Conservation (phyloP, 2,797 vertebrate species). For the Fistularia commersonii region DNA sequence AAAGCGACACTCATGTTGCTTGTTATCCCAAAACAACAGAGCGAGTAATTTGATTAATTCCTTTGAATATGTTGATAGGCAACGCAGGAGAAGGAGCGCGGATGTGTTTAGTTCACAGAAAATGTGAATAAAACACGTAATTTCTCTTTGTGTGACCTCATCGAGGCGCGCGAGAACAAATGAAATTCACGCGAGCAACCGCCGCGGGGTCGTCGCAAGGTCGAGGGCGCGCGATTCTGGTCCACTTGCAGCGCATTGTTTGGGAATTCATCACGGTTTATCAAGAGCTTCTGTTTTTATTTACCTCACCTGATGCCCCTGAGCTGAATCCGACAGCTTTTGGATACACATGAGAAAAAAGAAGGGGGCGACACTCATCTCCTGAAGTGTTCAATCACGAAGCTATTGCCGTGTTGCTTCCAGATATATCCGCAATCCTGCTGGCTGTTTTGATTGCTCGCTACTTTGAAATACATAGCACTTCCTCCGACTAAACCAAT, state of each 20-base stretch:
- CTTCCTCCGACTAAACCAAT: constrained; percentile 1
- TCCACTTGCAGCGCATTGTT: constrained; percentile 10
- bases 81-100: too few relatives aligned
- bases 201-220: constrained; percentile 18
- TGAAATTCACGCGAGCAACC: neutral
- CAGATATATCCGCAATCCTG: constrained; percentile 42
- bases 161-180: constrained; percentile 17
- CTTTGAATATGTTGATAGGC: too few relatives aligned
- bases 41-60: too few relatives aligned
- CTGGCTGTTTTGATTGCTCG: constrained; percentile 35
- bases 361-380: constrained; percentile 25
- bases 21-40: too few relatives aligned
- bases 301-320: constrained; percentile 13
- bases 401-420: constrained; percentile 12
- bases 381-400: constrained; percentile 18
- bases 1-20: too few relatives aligned
- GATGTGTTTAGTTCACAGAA: too few relatives aligned
- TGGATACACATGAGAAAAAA: constrained; percentile 9
- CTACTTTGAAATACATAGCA: constrained; percentile 22
- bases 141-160: too few relatives aligned
- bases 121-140: too few relatives aligned
- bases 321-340: constrained; percentile 11
- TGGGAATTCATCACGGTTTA: constrained; percentile 15
- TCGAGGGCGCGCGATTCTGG: constrained; percentile 6
- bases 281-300: constrained; percentile 7